Percentiles rank a stretch among this genome's conserved stretches.
These are phyloP conservation scores for Anarhynchus alexandrinus DNA, from an alignment of 2,113 vertebrate genomes.

Conservation along the genomic window DNA sequence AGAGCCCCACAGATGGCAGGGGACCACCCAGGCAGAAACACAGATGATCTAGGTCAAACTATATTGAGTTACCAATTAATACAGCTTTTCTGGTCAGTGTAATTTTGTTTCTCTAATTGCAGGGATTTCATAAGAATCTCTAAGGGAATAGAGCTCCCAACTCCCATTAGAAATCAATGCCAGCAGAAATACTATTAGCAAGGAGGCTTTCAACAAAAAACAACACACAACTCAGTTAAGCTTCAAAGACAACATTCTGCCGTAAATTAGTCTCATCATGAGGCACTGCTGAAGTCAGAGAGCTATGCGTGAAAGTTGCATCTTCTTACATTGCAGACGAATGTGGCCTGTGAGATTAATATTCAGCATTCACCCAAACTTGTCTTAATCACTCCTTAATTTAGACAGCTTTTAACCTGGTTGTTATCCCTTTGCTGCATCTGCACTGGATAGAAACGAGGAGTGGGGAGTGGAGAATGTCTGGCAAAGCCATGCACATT, in stretches of 20 bases:
- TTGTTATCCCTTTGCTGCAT: not conserved
- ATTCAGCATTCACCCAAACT: not conserved
- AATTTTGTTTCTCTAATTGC: conserved; percentile 9
- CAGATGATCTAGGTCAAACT: not conserved
- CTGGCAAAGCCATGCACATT: conserved; percentile 26
- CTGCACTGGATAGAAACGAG: not conserved
- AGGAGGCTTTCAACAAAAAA: not conserved
- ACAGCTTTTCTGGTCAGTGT: not conserved
- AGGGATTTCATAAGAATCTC: not conserved
- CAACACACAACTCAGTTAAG: not conserved
- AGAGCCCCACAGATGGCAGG: not conserved
- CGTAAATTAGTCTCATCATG: not conserved
- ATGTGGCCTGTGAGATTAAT: not conserved
- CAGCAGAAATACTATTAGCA: not conserved
- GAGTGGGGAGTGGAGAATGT: not conserved
- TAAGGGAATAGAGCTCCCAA: not conserved
- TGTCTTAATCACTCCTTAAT: conserved; percentile 8
- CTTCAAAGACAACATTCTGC: not conserved
- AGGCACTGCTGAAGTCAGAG: not conserved
- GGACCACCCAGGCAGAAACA: not conserved
- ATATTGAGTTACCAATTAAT: conserved; percentile 17
- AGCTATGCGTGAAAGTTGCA: not conserved
- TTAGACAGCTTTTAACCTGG: not conserved
- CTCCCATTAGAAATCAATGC: conserved; percentile 19
- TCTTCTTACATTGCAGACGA: not conserved